These are phyloP conservation scores for Capreolus pygargus DNA, from an alignment of 2,113 vertebrate genomes.

Conservation along the genomic window DNA sequence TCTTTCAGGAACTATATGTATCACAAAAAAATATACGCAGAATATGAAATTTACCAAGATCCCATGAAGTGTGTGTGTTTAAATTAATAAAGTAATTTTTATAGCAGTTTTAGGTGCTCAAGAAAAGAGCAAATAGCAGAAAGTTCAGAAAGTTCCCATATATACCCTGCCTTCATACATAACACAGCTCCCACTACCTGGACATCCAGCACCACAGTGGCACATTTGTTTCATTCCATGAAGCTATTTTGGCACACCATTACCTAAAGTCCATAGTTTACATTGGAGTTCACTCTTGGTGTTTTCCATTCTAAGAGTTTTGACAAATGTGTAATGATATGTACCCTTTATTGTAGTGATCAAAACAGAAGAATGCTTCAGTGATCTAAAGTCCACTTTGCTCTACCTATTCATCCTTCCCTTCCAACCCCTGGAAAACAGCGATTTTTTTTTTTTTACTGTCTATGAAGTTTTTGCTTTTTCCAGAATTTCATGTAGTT, in stretches of 20 bases:
- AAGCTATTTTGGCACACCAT: neutral
- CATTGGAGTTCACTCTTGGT: neutral
- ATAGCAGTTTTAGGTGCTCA: neutral
- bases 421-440: neutral
- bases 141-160: neutral
- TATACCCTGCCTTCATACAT: neutral
- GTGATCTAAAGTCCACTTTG: neutral
- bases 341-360: neutral
- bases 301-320: neutral
- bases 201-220: too few relatives aligned
- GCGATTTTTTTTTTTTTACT: neutral
- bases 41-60: neutral
- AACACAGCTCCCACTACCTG: neutral
- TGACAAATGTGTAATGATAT: neutral
- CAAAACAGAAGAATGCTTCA: neutral
- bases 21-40: neutral
- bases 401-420: neutral
- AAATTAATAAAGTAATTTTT: neutral
- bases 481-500: neutral
- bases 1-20: neutral
- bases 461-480: neutral
- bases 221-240: neutral
- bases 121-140: neutral
- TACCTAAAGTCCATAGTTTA: neutral
- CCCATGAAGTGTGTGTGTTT: neutral